Base-by-base conservation (phyloP, 2,113 vertebrate species). In the Crotalus helleri region DNA sequence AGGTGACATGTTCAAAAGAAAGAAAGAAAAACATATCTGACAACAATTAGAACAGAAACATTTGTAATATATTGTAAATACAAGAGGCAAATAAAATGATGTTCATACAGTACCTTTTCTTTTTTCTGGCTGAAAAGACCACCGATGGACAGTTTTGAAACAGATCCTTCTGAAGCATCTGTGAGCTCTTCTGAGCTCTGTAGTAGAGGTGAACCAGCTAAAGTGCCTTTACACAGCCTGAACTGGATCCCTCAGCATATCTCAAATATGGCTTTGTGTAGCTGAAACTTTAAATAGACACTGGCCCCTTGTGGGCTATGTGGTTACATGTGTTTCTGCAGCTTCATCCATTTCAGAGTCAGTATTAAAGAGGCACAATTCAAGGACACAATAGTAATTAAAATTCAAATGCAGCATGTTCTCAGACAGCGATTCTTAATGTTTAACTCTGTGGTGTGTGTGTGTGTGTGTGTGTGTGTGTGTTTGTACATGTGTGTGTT, bases 271-370 rank as follows among this genome's bases (percentile, higher is more conserved):
- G 53, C 55, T 95, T 61, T 85, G 19, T 92, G 49, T 59, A 91
- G 23, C 87, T 90, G 85, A 95, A 12, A 94, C 88, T 90, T 90
- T 93, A 95, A 95, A 95, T 93, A 90, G 33, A 94, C 88, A 94
- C 86, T 94, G 93, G 93, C 93, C 94, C 95, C 95, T 93, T 94
- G 92, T 95, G 95, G 95, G 93, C 94, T 95, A 87, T 92, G 85
- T 29, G 85, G 93, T 95, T 93, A 95, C 59, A 94, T 92, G 69
- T 23, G 88, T 94, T 85, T 85, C 74, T 61, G 11, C 90, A 92
- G 17, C 85, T 95, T 94, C 92, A 94, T 93, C 92, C 91, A 21
- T 91, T 94, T 54, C 64, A 51, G n/a, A 93, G 29, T 55, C 51
- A 88, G 46, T 23, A 23, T 53, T 57, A 58, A 46, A 49, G 87